Percentiles rank a stretch among this genome's conserved stretches.
These are phyloP conservation scores for Dryobates pubescens DNA, from an alignment of 2,797 vertebrate species.

Conservation along the genomic window DNA sequence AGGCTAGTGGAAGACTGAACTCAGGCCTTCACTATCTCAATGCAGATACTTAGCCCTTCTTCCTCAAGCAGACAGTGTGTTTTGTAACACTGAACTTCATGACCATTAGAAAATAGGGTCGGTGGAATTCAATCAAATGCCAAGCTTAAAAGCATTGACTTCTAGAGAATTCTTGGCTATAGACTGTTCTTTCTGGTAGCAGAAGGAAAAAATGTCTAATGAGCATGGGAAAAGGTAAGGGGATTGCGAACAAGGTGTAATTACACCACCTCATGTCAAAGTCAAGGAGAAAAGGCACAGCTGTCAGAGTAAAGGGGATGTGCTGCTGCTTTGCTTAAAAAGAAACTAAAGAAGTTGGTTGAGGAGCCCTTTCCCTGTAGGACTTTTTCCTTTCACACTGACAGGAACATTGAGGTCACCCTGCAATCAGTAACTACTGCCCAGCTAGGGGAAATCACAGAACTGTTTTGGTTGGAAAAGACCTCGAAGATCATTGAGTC, in stretches of 20 bases:
- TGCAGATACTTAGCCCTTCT: background rate
- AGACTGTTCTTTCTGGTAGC: background rate
- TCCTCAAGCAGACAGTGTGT: background rate
- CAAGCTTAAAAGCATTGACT: background rate
- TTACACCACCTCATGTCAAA: background rate
- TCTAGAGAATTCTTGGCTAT: background rate
- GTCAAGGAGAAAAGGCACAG: background rate
- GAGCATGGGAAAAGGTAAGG: background rate
- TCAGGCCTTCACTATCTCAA: background rate
- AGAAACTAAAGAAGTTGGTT: background rate
- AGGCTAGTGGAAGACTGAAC: background rate
- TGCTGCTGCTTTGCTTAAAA: background rate
- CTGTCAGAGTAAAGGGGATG: background rate
- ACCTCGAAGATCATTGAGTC: no score
- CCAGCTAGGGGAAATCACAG: background rate
- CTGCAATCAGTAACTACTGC: background rate
- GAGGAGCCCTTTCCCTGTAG: background rate
- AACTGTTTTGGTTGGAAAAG: no score
- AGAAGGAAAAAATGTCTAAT: background rate
- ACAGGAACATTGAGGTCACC: background rate
- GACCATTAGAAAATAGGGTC: background rate
- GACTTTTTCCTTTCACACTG: background rate
- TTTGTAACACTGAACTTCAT: background rate
- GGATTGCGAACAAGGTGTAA: background rate
- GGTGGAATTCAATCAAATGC: background rate